Base-by-base conservation (phyloP, 2,797 vertebrate genomes). In the Centropyge bicolor region DNA sequence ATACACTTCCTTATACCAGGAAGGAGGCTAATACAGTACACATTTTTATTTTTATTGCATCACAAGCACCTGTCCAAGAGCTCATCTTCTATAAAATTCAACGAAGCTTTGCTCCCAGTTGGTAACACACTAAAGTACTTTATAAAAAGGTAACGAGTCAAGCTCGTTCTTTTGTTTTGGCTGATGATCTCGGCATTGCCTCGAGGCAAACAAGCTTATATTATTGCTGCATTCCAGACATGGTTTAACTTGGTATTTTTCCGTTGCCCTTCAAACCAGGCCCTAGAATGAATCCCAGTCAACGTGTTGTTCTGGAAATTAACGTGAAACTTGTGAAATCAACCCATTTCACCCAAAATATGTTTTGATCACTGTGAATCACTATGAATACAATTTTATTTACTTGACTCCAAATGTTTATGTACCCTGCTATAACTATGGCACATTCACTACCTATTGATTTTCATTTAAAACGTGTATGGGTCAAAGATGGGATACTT, bases 401-500 rank as follows among this genome's bases (percentile, higher is more conserved):
- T 19, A 41, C 3, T 41, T 14, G 1, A 24, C 8, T 41, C 12
- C 12, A 40, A 22, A 40, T 57, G 11, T 59, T 16, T 16, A 10
- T 48, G 6, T 49, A 54, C 8, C 6, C 31, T n/a, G n/a, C n/a
- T n/a, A n/a, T 49, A 38, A 6, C 12, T 43, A 38, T 60, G 45
- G 24, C 43, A 27, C 40, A 62, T 52, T 60, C 43, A 38, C 8
- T 31, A 65, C 36, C 3, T 38, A n/a, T 41, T 40, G 43, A 46
- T 64, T 45, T 63, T 31, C 27, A 31, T 31, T 31, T 31, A 31
- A 31, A 31, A 31, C 27, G 0, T 43, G 38, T 48, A 5, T 16
- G 48, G 14, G 6, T 60, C 10, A 76, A 70, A 12, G 9, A 62
- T 8, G 14, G 3, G 31, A 76, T 89, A 95, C 97, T 61, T 95